A percentile compares a stretch with the other conserved stretches of the same genome.
phyloP scores from a whole-genome alignment of 2,888 invertebrate genomes.

The Agrenia bidenticulata region DNA sequence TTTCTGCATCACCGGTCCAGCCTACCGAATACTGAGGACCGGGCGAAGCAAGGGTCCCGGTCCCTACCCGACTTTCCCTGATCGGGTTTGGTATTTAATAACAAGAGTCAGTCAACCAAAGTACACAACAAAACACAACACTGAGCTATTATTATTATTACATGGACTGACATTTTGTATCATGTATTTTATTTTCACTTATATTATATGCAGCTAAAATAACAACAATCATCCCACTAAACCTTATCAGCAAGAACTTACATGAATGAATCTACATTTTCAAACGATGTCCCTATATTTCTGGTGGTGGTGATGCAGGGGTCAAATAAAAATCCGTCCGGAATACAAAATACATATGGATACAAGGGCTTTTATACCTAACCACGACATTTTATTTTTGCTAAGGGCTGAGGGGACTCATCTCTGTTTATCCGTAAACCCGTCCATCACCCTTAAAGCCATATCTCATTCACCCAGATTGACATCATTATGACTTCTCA shows the following conservation, averaged over 20 bases:
- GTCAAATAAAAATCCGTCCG: not conserved
- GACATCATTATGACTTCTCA: constrained; percentile 50
- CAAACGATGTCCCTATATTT: not conserved
- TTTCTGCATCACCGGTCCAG: no score
- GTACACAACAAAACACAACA: not conserved
- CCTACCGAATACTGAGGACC: no score
- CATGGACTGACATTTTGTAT: not conserved
- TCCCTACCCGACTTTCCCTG: not conserved
- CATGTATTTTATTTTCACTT: not conserved
- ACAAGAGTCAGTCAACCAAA: constrained; percentile 2
- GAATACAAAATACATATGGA: not conserved
- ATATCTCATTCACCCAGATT: constrained; percentile 43
- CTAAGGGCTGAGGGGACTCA: not conserved
- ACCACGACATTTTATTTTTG: not conserved
- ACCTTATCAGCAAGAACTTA: no score
- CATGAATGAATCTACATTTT: no score
- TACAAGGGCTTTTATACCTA: not conserved
- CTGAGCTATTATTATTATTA: not conserved
- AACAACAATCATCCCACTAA: not conserved
- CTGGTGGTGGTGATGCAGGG: not conserved
- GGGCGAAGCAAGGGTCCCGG: not conserved
- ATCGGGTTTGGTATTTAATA: not conserved
- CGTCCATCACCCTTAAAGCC: constrained; percentile 7
- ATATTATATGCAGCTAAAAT: not conserved
- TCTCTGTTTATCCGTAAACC: constrained; percentile 8